Evolutionary conservation across 2,888 invertebrate species (phyloP), one percentile per base, ranked within the genome.

Genomic region (Phyllotreta striolata): DNA sequence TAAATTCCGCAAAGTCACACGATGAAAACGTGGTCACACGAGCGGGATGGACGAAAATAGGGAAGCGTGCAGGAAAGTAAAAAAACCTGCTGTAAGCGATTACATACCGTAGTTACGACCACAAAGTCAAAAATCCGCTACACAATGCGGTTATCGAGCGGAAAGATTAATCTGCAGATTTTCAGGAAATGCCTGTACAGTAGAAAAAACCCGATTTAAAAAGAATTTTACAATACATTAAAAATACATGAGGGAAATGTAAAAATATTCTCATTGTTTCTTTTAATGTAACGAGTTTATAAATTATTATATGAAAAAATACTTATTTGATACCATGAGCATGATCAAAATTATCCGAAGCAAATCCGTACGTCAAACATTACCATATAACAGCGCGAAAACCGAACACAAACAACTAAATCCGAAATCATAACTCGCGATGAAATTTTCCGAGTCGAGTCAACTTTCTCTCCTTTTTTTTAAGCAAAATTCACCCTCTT

Each of bases 151-250:
- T 75, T 76, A 77, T 76, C 72, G 76, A 77, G 76, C 78, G 79
- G 77, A 79, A 80, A 79, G 78, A 80, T 80, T 80, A 79, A 78
- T 80, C 79, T 79, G 79, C 76, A 77, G 79, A 79, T 79, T 79
- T 79, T 75, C 71, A 68, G 70, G 74, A 67, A 73, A 79, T 78
- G 78, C 79, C 79, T 79, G 79, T 24, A 24, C 24, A 1, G 24
- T 3, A 24, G 24, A 24, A 24, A n/a, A 24, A 24, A 24, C 24
- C 4, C 24, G 24, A 24, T 78, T 76, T 77, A 78, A 78, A 78
- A 75, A 77, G 73, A 80, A 79, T 77, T 77, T 77, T 75, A 73
- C 70, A 72, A 37, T 66, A 73, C 74, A 76, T 75, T 74, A 77
- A 76, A 77, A 74, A 63, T n/a, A n/a, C 67, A 66, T 67, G 67